These are phyloP conservation scores for Bombus impatiens DNA, from an alignment of 1,140 invertebrate genomes.

Conservation along the genomic window DNA sequence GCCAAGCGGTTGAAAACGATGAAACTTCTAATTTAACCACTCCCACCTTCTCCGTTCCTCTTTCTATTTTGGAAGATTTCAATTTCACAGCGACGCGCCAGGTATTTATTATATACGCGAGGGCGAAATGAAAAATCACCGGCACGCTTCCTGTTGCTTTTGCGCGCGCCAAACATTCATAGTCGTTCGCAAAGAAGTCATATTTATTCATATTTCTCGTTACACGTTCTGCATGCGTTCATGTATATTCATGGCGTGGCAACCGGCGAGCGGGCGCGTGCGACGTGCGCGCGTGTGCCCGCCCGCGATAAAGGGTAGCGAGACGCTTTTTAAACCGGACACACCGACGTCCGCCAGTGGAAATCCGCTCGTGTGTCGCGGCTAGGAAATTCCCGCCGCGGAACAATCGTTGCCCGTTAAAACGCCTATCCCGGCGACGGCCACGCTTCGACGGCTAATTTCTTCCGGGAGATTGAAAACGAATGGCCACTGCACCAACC, in stretches of 20 bases:
- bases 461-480: conserved; percentile 7
- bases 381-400: background rate
- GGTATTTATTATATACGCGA: conserved; percentile 16
- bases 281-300: conserved; percentile 19
- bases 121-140: conserved; percentile 61
- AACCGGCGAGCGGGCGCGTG: background rate
- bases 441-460: conserved; percentile 30
- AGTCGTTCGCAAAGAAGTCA: conserved; percentile 50
- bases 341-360: background rate
- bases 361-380: background rate
- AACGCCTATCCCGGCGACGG: background rate
- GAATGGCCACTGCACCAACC: background rate
- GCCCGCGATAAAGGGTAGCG: conserved; percentile 33
- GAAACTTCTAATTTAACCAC: conserved; percentile 9
- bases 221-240: conserved; percentile 54
- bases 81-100: conserved; percentile 21
- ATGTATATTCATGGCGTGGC: conserved; percentile 59
- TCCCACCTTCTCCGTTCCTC: background rate
- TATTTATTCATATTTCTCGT: conserved; percentile 61
- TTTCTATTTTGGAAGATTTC: conserved; percentile 35
- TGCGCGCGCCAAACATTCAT: conserved; percentile 52
- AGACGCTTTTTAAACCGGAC: conserved; percentile 5
- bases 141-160: conserved; percentile 48
- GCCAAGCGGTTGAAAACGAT: background rate
- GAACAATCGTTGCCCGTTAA: conserved; percentile 12